Evolutionary conservation across 2,888 invertebrate genomes (phyloP).

Genomic region (Noctua janthina): DNA sequence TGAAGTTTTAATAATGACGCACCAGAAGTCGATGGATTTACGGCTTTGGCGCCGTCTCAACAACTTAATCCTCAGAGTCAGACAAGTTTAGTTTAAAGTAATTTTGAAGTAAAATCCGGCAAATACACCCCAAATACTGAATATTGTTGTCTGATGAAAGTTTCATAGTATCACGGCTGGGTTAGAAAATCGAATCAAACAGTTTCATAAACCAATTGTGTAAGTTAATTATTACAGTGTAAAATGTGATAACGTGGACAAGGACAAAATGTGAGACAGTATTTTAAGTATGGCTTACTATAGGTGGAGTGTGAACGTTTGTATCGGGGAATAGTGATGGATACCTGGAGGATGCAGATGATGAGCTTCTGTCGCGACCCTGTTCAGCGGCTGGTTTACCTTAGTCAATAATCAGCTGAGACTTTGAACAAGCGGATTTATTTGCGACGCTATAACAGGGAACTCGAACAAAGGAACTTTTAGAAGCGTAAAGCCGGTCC

Average conservation of each 20-base stretch:
- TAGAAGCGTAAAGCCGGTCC: not conserved
- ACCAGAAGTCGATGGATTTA: not conserved
- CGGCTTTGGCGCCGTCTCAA: not conserved
- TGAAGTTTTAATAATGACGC: not conserved
- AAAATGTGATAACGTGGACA: slow-evolving; percentile 57
- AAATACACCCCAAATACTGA: slow-evolving; percentile 11
- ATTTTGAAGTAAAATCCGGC: not conserved
- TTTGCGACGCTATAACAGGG: slow-evolving; percentile 39
- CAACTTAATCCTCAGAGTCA: not conserved
- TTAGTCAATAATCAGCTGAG: slow-evolving; percentile 68
- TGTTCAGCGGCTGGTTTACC: slow-evolving; percentile 63
- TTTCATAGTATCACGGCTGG: slow-evolving; percentile 28
- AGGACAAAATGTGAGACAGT: slow-evolving; percentile 63
- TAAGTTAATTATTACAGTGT: slow-evolving; percentile 58
- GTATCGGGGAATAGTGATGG: slow-evolving; percentile 20
- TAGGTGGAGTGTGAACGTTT: slow-evolving; percentile 38
- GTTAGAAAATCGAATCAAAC: slow-evolving; percentile 24
- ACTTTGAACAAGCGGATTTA: slow-evolving; percentile 43
- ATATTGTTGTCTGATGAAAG: not conserved
- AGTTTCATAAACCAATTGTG: slow-evolving; percentile 43
- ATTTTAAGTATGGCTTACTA: slow-evolving; percentile 54
- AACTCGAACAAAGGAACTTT: slow-evolving; percentile 7
- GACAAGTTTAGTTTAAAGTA: not conserved
- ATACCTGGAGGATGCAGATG: slow-evolving; percentile 26
- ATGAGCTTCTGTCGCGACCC: slow-evolving; percentile 39